Evolutionary conservation across 2,113 vertebrate species (phyloP).

Genomic region (Perca fluviatilis): DNA sequence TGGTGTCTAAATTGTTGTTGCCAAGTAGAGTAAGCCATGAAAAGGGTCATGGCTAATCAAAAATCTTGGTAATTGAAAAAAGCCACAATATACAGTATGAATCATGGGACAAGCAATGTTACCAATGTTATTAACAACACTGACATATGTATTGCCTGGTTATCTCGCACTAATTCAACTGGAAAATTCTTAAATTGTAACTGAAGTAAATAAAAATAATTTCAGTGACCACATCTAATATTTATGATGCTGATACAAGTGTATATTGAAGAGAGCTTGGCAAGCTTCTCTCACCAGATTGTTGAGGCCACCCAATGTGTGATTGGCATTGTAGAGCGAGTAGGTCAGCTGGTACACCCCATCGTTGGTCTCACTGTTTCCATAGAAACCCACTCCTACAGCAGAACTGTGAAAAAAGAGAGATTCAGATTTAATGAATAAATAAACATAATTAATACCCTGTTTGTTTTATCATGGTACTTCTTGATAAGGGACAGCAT

Average conservation of each 20-base stretch:
- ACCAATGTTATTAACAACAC: not conserved
- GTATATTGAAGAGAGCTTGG: slow-evolving; percentile 1
- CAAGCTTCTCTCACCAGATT: slow-evolving; percentile 87
- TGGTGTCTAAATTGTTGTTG: slow-evolving; percentile 33
- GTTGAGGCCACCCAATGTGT: slow-evolving; percentile 90
- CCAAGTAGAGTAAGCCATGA: slow-evolving; percentile 11
- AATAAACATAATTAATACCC: slow-evolving; percentile 22
- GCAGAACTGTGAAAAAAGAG: slow-evolving; percentile 86
- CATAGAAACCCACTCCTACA: slow-evolving; percentile 96
- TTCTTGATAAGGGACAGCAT: not conserved
- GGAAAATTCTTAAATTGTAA: slow-evolving; percentile 1
- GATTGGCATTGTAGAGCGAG: slow-evolving; percentile 93
- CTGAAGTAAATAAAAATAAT: not conserved
- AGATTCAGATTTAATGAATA: slow-evolving; percentile 42
- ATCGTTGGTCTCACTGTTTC: slow-evolving; percentile 97
- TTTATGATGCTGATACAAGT: not conserved
- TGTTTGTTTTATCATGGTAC: not conserved
- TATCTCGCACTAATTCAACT: slow-evolving; percentile 2
- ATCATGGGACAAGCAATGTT: not conserved
- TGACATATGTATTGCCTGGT: not conserved
- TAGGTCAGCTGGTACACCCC: slow-evolving; percentile 95
- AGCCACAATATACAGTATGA: slow-evolving; percentile 3
- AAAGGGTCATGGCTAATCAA: slow-evolving; percentile 12
- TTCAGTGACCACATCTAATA: not conserved
- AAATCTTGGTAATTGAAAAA: slow-evolving; percentile 27